Evolutionary conservation across 2,888 invertebrate genomes (phyloP).

Genomic region (Seira ritae): DNA sequence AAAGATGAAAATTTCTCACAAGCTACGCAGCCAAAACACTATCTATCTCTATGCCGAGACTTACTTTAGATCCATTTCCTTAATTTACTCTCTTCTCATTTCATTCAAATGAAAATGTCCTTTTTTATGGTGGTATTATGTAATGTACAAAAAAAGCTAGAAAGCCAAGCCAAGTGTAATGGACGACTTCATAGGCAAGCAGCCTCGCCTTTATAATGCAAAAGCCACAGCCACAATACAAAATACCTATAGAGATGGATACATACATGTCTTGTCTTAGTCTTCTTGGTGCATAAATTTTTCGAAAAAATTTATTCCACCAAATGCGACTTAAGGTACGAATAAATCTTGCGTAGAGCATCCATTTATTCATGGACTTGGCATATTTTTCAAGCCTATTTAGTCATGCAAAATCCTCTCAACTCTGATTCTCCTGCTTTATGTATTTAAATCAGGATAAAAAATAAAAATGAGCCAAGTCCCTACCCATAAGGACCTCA

Average conservation of each 20-base stretch:
- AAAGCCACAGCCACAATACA: too few species aligned
- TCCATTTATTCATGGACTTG: slow-evolving; percentile 49
- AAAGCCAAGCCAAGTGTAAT: too few species aligned
- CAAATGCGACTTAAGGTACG: too few species aligned
- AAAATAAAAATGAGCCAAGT: slow-evolving; percentile 45
- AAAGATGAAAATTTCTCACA: slow-evolving; percentile 18
- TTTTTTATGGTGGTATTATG: slow-evolving; percentile 48
- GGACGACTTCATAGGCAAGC: background rate
- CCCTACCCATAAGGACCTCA: slow-evolving; percentile 19
- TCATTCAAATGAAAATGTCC: slow-evolving; percentile 52
- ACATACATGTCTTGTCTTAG: too few species aligned
- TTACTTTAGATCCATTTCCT: slow-evolving; percentile 48
- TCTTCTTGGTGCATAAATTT: too few species aligned
- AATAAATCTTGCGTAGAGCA: slow-evolving; percentile 31
- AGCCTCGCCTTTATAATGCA: slow-evolving; percentile 12
- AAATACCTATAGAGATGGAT: too few species aligned
- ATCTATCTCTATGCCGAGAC: slow-evolving; percentile 22
- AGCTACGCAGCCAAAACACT: slow-evolving; percentile 6
- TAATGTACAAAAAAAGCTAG: background rate
- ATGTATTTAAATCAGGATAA: too few species aligned
- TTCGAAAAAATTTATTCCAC: too few species aligned
- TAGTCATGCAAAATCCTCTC: slow-evolving; percentile 54
- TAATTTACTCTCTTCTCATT: slow-evolving; percentile 36
- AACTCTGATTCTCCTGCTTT: too few species aligned
- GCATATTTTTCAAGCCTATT: slow-evolving; percentile 48